These are phyloP conservation scores for Cremastinae sp. DNA, from an alignment of 2,888 invertebrate genomes.

Conservation along the genomic window DNA sequence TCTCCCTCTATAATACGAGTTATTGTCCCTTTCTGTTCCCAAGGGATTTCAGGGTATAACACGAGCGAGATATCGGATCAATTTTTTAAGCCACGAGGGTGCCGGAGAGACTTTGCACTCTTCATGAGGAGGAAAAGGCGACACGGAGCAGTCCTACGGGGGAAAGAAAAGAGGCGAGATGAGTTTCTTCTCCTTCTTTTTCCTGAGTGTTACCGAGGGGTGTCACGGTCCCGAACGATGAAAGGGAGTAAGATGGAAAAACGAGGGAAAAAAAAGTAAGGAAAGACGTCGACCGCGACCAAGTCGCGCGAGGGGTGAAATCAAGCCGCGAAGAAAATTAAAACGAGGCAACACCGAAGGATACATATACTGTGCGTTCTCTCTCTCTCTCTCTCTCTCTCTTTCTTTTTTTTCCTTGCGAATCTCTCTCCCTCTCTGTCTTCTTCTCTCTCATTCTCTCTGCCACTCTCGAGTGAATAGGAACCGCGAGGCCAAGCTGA, in stretches of 20 bases:
- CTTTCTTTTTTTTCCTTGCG: conserved; percentile 19
- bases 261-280: conserved; percentile 59
- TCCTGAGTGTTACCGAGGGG: conserved; percentile 32
- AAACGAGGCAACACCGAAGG: conserved; percentile 75
- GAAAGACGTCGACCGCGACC: conserved; percentile 42
- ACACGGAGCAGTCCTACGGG: conserved; percentile 39
- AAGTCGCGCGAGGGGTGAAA: conserved; percentile 70
- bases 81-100: conserved; percentile 80
- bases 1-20: conserved; percentile 59
- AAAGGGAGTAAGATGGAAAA: conserved; percentile 63
- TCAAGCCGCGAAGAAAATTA: conserved; percentile 80
- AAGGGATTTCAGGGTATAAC: conserved; percentile 75
- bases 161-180: conserved; percentile 42
- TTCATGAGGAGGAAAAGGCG: conserved; percentile 70
- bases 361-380: conserved; percentile 57
- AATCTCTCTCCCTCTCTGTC: conserved; percentile 42
- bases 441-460: conserved; percentile 15
- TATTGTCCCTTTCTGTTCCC: conserved; percentile 78
- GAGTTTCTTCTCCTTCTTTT: conserved; percentile 13
- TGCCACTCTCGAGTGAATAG: conserved; percentile 28
- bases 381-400: conserved; percentile 13
- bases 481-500: conserved; percentile 32
- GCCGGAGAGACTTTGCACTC: conserved; percentile 78
- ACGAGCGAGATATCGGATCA: conserved; percentile 79
- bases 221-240: conserved; percentile 44